These are phyloP conservation scores for Myrmecobius fasciatus DNA, from an alignment of 2,113 vertebrate genomes.

Conservation along the genomic window DNA sequence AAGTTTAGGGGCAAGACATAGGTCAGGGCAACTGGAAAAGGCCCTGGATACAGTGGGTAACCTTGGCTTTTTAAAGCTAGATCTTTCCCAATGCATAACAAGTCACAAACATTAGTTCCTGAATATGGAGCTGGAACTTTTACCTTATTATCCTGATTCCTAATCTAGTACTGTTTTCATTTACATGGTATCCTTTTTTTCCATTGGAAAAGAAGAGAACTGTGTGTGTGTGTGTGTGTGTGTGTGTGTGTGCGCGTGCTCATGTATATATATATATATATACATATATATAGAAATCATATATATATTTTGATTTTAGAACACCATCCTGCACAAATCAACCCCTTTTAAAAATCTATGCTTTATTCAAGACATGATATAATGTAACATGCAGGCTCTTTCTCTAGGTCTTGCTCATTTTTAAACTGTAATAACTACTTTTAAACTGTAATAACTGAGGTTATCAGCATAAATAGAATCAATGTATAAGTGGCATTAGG, in stretches of 20 bases:
- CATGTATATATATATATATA: too few species aligned
- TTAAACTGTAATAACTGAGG: not conserved
- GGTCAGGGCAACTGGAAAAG: too few species aligned
- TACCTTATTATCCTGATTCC: not conserved
- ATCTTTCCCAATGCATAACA: not conserved
- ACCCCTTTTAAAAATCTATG: not conserved
- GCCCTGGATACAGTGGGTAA: too few species aligned
- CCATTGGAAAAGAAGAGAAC: not conserved
- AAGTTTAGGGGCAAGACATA: too few species aligned
- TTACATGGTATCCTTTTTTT: not conserved
- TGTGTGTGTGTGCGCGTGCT: too few species aligned
- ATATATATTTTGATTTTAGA: not conserved
- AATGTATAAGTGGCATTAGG: not conserved
- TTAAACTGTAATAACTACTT: not conserved
- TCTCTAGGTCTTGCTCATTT: not conserved
- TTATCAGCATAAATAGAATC: not conserved
- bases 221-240: too few species aligned
- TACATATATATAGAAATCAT: too few species aligned
- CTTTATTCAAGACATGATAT: not conserved
- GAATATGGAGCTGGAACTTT: not conserved
- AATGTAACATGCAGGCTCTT: not conserved
- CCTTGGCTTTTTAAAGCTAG: too few species aligned
- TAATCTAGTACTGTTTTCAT: not conserved
- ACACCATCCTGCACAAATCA: not conserved
- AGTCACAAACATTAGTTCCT: not conserved